Percentiles rank a stretch among this genome's conserved stretches.
phyloP scores from a whole-genome alignment of 2,888 invertebrate genomes.

The Monoplex corrugatus region DNA sequence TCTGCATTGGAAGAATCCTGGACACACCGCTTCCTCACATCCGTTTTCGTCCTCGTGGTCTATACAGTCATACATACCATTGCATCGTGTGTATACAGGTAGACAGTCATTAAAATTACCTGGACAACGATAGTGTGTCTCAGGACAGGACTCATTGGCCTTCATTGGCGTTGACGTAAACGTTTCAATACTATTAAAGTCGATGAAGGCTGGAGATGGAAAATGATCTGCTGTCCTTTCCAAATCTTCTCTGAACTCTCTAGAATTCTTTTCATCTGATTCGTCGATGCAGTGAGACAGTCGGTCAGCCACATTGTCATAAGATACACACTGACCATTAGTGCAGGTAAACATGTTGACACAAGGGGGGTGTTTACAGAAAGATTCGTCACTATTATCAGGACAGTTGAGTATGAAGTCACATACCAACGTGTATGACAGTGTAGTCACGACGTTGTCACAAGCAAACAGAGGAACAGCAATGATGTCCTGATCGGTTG shows the following conservation, averaged over 20 bases:
- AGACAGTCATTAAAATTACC: not conserved
- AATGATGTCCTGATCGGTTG: not conserved
- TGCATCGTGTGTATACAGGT: not conserved
- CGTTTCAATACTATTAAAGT: not conserved
- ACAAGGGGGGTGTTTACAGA: not conserved
- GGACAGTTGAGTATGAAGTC: not conserved
- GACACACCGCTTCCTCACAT: not conserved
- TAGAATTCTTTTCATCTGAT: not conserved
- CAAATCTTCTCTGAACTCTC: not conserved
- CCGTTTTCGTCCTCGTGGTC: not conserved
- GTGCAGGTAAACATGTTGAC: not conserved
- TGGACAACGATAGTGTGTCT: not conserved
- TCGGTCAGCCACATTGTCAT: not conserved
- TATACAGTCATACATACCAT: conserved; percentile 6
- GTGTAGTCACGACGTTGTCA: not conserved
- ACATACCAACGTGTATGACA: not conserved
- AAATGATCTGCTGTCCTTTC: not conserved
- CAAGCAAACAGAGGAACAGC: not conserved
- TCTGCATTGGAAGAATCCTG: not conserved
- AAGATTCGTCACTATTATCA: not conserved
- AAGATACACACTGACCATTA: not conserved
- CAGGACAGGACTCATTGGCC: not conserved
- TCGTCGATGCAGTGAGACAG: not conserved
- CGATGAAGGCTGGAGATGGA: not conserved
- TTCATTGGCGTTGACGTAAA: not conserved